A percentile compares a stretch with the other conserved stretches of the same genome.
Evolutionary conservation across 2,888 invertebrate species (phyloP).

Genomic region (Chaetogeoica ovagalla): DNA sequence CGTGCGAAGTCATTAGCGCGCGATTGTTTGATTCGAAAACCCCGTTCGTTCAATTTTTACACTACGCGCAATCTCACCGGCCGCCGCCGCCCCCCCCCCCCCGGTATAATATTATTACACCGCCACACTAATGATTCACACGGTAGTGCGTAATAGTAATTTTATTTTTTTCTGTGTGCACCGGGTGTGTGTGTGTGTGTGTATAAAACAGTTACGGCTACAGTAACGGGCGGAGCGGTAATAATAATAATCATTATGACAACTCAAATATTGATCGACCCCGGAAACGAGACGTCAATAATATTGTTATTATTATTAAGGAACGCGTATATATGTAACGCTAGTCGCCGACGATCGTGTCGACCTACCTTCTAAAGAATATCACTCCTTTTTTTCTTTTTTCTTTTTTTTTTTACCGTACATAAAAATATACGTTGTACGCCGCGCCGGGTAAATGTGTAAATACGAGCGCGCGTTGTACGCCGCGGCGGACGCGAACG

Average conservation of each 20-base stretch:
- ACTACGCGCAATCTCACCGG: background rate
- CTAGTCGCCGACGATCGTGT: too few relatives aligned
- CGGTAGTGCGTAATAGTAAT: conserved; percentile 14
- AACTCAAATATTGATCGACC: conserved; percentile 51
- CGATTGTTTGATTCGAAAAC: conserved; percentile 48
- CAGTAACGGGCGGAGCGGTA: background rate
- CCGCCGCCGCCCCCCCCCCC: too few relatives aligned
- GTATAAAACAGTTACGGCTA: background rate
- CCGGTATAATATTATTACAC: background rate
- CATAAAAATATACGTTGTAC: background rate
- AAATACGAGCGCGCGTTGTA: background rate
- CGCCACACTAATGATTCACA: conserved; percentile 48
- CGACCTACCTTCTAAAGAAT: background rate
- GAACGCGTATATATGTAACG: too few relatives aligned
- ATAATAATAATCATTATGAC: conserved; percentile 47
- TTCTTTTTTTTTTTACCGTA: background rate
- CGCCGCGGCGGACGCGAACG: conserved; percentile 6
- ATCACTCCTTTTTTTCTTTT: background rate
- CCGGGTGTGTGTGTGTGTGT: background rate
- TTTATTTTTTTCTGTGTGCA: background rate
- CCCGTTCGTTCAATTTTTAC: conserved; percentile 26
- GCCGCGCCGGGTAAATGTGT: too few relatives aligned
- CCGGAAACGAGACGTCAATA: conserved; percentile 53
- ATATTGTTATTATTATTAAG: background rate
- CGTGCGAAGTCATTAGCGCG: conserved; percentile 50